Conservation (phyloP, 2,888 invertebrate species). For the Eristalinus aeneus region DNA sequence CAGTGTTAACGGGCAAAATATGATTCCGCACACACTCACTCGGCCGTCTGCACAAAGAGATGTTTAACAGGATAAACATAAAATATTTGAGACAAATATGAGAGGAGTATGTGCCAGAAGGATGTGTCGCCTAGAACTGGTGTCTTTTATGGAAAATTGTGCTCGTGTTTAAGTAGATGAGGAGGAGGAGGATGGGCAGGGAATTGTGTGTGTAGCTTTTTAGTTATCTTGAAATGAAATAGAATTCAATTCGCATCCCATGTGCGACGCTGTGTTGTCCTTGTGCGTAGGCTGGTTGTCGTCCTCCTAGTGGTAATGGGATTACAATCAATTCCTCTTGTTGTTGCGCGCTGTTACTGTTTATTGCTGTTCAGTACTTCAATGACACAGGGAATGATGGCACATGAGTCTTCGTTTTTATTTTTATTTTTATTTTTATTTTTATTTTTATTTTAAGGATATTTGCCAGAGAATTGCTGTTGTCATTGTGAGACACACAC, state of each 20-base stretch:
- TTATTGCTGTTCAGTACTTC: conserved; percentile 27
- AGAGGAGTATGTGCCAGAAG: conserved; percentile 26
- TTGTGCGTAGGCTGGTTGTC: neutral
- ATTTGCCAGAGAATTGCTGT: neutral
- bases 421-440: neutral
- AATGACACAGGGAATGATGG: conserved; percentile 2
- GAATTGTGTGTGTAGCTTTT: conserved; percentile 15
- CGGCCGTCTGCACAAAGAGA: neutral
- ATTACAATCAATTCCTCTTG: conserved; percentile 47
- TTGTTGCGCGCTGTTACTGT: conserved; percentile 19
- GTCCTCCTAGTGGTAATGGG: conserved; percentile 12
- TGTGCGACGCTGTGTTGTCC: neutral
- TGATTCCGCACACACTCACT: neutral
- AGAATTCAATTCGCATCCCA: conserved; percentile 32
- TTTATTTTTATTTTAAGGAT: neutral
- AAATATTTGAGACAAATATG: conserved; percentile 39
- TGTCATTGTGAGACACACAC: neutral
- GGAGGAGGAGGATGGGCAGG: neutral
- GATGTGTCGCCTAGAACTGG: conserved; percentile 19
- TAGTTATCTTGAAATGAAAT: conserved; percentile 24
- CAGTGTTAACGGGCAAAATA: conserved; percentile 35
- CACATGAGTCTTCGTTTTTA: neutral
- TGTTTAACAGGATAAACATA: conserved; percentile 22
- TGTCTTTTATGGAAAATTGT: conserved; percentile 1
- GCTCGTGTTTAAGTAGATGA: neutral